These are phyloP conservation scores for Phortica okadai DNA, from an alignment of 2,888 invertebrate species.

Conservation along the genomic window DNA sequence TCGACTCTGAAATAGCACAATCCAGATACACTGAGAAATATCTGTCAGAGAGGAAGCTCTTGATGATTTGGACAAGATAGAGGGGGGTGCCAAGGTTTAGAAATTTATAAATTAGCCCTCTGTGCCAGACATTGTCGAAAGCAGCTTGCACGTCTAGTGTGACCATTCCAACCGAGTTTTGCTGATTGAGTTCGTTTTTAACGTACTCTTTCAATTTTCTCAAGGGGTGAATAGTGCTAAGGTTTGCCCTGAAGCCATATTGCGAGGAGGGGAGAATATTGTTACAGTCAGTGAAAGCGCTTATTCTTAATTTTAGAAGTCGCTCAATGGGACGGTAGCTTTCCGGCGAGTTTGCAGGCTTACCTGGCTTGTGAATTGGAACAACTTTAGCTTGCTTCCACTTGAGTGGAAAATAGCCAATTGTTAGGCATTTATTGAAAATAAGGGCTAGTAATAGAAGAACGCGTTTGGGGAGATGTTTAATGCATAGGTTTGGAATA, in stretches of 20 bases:
- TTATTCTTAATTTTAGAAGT: conserved; percentile 6
- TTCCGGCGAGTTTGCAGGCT: conserved; percentile 18
- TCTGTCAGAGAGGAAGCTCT: not conserved
- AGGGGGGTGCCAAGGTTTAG: conserved; percentile 12
- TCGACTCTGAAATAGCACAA: too few species aligned
- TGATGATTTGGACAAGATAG: conserved; percentile 22
- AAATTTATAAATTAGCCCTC: conserved; percentile 38
- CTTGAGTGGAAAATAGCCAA: conserved; percentile 32
- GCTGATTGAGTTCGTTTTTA: too few species aligned
- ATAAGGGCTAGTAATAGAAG: conserved; percentile 17
- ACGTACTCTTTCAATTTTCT: too few species aligned
- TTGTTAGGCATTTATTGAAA: conserved; percentile 32
- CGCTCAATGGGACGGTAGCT: conserved; percentile 37
- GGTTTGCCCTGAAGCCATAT: conserved; percentile 31
- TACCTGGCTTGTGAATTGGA: conserved; percentile 40
- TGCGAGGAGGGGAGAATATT: conserved; percentile 28
- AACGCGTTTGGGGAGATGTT: too few species aligned
- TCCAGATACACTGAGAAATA: too few species aligned
- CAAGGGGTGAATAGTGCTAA: conserved; percentile 32
- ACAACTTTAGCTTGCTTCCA: conserved; percentile 41
- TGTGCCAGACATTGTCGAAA: too few species aligned
- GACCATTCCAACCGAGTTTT: too few species aligned
- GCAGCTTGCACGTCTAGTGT: too few species aligned
- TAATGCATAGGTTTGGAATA: too few species aligned
- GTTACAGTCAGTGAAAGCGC: not conserved